Base-by-base conservation (phyloP, 2,797 vertebrate species). In the Pagetopsis macropterus region DNA sequence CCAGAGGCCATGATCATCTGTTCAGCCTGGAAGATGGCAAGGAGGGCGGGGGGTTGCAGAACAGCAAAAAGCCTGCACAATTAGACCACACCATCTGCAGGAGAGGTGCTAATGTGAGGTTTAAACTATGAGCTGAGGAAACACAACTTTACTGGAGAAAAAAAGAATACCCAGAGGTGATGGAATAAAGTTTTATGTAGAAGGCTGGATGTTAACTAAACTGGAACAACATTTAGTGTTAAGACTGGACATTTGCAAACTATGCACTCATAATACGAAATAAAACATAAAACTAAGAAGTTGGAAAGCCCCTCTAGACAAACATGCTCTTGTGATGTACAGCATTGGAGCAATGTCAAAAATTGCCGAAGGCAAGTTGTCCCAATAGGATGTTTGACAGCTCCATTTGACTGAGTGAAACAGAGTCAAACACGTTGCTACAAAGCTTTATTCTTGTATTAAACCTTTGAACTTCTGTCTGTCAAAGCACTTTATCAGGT, bases 11-110 rank as follows among this genome's bases (percentile, higher is more conserved):
- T 72, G 91, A 92, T 95, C 95, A 94, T 95, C 94, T 96, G 95
- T 91, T 95, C 95, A 87, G 91, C 89, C 88, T 89, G 92, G 70
- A 92, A 84, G 91, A 95, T 87, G 89, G 83, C 59, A 49, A 64
- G 78, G 67, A 73, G 71, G 55, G 80, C 75, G 70, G 27, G 72
- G 82, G 84, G 74, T 76, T 80, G 80, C 72, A 81, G 63, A 85
- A 87, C 43, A 80, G 93, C 93, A 69, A 91, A 94, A 94, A 91
- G 90, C 85, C 87, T 83, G 82, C 87, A 88, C 92, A 95, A 95
- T 95, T 94, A 95, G 92, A 92, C 87, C 61, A 63, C 82, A 90
- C 95, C 95, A 94, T 96, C 95, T 96, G 95, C 85, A 92, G 81
- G 82, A 86, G 87, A 87, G 86, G 64, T 54, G 66, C 67, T 80